A percentile compares a stretch with the other conserved stretches of the same genome.
These are phyloP conservation scores for Coregonus suidteri DNA, from an alignment of 2,797 vertebrate species.

Conservation along the genomic window DNA sequence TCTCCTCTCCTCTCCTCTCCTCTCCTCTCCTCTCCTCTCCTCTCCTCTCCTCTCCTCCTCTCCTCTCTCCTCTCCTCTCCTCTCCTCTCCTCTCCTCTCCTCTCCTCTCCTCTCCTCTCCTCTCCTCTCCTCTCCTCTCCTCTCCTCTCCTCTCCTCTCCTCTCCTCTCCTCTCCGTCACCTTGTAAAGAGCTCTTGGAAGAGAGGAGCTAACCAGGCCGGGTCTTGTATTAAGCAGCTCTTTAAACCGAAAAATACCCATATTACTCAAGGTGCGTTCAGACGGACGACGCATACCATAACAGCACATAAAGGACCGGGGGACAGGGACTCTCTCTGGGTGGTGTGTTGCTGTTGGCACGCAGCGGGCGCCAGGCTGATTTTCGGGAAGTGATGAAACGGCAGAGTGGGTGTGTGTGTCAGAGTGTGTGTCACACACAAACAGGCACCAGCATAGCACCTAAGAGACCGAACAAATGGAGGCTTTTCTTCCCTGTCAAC, in stretches of 20 bases:
- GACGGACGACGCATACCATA: conserved; percentile 3
- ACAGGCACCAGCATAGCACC: conserved; percentile 11
- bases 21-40: too few species aligned
- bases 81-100: not conserved
- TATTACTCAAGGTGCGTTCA: conserved; percentile 5
- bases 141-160: not conserved
- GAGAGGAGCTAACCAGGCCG: not conserved
- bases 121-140: not conserved
- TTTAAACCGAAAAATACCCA: conserved; percentile 4
- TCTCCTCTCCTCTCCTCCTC: not conserved
- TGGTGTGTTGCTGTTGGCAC: conserved; percentile 22
- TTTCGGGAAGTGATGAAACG: conserved; percentile 8
- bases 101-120: not conserved
- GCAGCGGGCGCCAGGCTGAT: not conserved
- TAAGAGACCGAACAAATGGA: conserved; percentile 16
- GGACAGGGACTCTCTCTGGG: not conserved
- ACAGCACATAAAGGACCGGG: conserved; percentile 7
- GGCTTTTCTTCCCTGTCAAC: conserved; percentile 1
- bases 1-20: not conserved
- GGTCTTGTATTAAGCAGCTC: not conserved
- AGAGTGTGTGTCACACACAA: conserved; percentile 11
- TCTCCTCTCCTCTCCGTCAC: not conserved
- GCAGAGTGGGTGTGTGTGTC: conserved; percentile 2
- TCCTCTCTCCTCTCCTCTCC: not conserved
- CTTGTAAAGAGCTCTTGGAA: conserved; percentile 10